Conservation (phyloP, 2,888 invertebrate species). For the Sarcophaga carnaria region DNA sequence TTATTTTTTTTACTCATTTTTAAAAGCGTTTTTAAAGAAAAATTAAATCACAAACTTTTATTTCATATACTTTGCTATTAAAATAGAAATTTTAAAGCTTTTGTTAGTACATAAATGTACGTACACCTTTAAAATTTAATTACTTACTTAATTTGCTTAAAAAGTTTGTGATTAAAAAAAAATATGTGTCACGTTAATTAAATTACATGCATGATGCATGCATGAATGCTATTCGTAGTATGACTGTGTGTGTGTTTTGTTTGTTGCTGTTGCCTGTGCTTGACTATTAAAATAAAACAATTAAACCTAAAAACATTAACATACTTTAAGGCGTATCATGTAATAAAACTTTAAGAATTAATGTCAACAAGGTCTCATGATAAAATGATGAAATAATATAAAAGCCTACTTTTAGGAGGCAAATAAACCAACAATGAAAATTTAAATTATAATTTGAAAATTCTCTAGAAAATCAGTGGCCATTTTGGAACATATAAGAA, state of each 20-base stretch:
- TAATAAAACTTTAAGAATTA: not conserved
- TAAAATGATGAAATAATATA: not conserved
- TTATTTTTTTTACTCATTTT: too few relatives aligned
- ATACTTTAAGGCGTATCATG: constrained; percentile 1
- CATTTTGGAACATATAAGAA: too few relatives aligned
- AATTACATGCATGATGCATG: not conserved
- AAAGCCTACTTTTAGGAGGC: constrained; percentile 23
- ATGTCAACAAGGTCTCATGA: not conserved
- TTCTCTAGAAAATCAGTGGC: too few relatives aligned
- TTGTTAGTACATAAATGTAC: too few relatives aligned
- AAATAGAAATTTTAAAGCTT: too few relatives aligned
- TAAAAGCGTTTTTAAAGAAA: too few relatives aligned
- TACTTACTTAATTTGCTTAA: not conserved
- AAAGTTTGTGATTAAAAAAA: not conserved
- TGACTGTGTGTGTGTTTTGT: not conserved
- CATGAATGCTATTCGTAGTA: not conserved
- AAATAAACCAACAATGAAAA: not conserved
- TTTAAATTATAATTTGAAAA: not conserved
- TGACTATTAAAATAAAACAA: not conserved
- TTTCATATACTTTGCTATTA: too few relatives aligned
- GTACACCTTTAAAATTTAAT: not conserved
- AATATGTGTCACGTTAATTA: not conserved
- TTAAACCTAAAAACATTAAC: not conserved
- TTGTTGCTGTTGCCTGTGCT: not conserved
- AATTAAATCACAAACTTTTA: too few relatives aligned